Evolutionary conservation across 2,888 invertebrate species (phyloP).

Genomic region (Ectobius pallidus): DNA sequence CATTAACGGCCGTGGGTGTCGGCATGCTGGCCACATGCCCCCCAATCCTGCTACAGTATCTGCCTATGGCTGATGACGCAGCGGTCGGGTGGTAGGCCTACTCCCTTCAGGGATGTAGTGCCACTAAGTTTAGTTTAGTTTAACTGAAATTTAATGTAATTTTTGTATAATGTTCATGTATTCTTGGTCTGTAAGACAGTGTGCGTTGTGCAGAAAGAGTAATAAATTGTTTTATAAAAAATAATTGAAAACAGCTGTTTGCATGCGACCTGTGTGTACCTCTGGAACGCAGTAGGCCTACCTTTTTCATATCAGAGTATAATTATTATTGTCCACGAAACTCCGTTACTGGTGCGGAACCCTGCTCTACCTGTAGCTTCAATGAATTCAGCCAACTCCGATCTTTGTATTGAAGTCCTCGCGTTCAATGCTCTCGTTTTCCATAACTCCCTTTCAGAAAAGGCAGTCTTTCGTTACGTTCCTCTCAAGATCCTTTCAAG

Average conservation of each 20-base stretch:
- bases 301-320: background rate
- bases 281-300: background rate
- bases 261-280: background rate
- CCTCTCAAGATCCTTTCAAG: constrained; percentile 12
- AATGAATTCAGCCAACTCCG: constrained; percentile 22
- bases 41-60: too few relatives aligned
- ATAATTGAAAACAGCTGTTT: background rate
- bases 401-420: constrained; percentile 17
- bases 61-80: too few relatives aligned
- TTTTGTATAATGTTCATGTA: too few relatives aligned
- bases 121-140: too few relatives aligned
- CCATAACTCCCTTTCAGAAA: constrained; percentile 30
- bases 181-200: too few relatives aligned
- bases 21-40: too few relatives aligned
- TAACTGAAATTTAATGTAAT: too few relatives aligned
- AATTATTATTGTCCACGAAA: too few relatives aligned
- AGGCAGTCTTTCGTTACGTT: constrained; percentile 29
- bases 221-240: background rate
- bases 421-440: constrained; percentile 28
- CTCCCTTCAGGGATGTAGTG: too few relatives aligned
- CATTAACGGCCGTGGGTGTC: too few relatives aligned
- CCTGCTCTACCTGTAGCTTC: constrained; percentile 16
- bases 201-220: too few relatives aligned
- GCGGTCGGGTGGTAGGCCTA: too few relatives aligned
- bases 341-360: background rate